A percentile compares a stretch with the other conserved stretches of the same genome.
Evolutionary conservation across 2,113 vertebrate species (phyloP).

Genomic region (Anhinga rufa): DNA sequence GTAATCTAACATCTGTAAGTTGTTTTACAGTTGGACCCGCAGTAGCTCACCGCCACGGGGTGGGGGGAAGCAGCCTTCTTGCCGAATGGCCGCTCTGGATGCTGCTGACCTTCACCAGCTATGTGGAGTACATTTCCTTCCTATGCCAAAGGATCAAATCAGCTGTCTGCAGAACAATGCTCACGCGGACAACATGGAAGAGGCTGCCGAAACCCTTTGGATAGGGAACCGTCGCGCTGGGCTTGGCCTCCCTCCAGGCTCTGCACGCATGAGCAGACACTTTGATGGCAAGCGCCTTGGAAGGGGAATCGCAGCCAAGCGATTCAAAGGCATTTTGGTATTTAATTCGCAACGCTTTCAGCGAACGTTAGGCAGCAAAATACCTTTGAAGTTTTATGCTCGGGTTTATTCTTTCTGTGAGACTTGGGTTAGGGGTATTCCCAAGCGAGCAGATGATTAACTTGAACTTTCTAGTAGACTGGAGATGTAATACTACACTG

Average conservation of each 20-base stretch:
- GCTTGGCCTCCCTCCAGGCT: conserved; percentile 6
- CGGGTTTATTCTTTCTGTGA: neutral
- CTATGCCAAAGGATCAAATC: conserved; percentile 27
- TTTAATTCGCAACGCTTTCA: neutral
- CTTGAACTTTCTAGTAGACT: neutral
- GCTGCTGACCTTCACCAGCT: conserved; percentile 29
- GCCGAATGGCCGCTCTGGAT: neutral
- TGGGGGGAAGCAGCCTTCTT: neutral
- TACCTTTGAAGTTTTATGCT: neutral
- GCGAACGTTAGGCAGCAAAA: neutral
- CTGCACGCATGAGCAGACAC: neutral
- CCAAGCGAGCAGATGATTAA: neutral
- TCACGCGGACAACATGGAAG: neutral
- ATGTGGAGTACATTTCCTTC: conserved; percentile 58
- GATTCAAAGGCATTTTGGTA: neutral
- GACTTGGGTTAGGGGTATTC: neutral
- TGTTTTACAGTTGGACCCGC: neutral
- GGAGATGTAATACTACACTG: neutral
- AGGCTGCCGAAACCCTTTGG: neutral
- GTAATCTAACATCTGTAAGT: neutral
- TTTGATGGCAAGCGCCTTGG: neutral
- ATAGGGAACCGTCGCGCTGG: neutral
- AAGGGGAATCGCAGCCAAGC: neutral
- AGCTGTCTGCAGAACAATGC: conserved; percentile 43
- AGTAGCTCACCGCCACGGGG: neutral